Conservation (phyloP, 2,888 invertebrate genomes). For the Mayetiola destructor region DNA sequence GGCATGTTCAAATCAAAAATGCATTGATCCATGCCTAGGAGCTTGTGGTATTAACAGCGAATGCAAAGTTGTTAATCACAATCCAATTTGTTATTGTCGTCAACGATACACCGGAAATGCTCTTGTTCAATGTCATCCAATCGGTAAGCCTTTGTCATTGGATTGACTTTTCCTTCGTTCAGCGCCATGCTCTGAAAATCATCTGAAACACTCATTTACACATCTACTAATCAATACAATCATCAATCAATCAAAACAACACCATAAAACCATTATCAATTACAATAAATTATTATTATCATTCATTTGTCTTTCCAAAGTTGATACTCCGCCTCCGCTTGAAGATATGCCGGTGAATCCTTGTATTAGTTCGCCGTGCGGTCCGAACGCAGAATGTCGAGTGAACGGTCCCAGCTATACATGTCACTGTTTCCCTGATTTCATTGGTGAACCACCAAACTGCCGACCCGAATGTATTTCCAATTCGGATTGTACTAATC, state of each 20-base stretch:
- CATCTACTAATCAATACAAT: too few species aligned
- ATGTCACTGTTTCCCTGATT: constrained; percentile 56
- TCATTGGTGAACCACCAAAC: constrained; percentile 55
- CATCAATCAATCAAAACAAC: neutral
- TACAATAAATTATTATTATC: neutral
- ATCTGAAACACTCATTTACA: neutral
- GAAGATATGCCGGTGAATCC: constrained; percentile 30
- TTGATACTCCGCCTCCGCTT: neutral
- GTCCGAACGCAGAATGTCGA: constrained; percentile 42
- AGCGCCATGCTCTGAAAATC: constrained; percentile 56
- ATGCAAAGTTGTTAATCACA: constrained; percentile 62
- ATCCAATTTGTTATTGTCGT: constrained; percentile 63
- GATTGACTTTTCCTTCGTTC: constrained; percentile 30
- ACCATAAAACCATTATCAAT: constrained; percentile 26
- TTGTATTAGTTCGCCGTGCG: constrained; percentile 39
- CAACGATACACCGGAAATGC: constrained; percentile 58
- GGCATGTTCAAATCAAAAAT: constrained; percentile 68
- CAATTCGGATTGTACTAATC: constrained; percentile 54
- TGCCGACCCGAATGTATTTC: constrained; percentile 59
- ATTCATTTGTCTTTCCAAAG: constrained; percentile 18
- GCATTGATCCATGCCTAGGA: constrained; percentile 62
- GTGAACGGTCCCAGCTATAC: constrained; percentile 46
- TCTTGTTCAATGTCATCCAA: constrained; percentile 49
- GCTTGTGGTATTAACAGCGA: constrained; percentile 56
- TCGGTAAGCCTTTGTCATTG: constrained; percentile 34